Evolutionary conservation across 2,888 invertebrate species (phyloP), one percentile per base, ranked within the genome.

Genomic region (Eilema sororculum): DNA sequence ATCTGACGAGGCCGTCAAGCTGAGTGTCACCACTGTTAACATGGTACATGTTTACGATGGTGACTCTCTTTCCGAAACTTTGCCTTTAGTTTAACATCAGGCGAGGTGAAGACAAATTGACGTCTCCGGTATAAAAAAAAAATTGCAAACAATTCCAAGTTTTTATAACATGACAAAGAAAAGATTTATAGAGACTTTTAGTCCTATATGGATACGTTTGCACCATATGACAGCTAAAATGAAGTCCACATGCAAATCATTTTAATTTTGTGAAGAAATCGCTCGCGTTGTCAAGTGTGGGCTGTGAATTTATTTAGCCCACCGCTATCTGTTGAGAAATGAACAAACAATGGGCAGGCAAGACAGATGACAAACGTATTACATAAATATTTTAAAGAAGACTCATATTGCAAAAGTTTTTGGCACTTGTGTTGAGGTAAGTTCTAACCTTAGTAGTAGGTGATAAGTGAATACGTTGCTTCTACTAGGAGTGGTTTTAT

Each of bases 241-340:
- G n/a, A 52, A 52, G 0, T n/a, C 8, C 9, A n/a, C 52, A 52
- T n/a, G n/a, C 52, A 52, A 52, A 52, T 52, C 52, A 52, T n/a
- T 52, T n/a, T n/a, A 52, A 30, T 33, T 57, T 56, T 64, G 71
- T 72, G 69, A 66, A 72, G 81, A 79, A 79, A 80, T 63, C 25
- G 20, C 57, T 28, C 59, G 41, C 65, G 61, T 68, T 37, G 37
- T 60, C 20, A 65, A 67, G 73, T 61, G 79, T 79, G 76, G 78
- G 72, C 33, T 46, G 68, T 67, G 66, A 52, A 76, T 78, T 69
- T 72, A 76, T 78, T 64, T 52, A 74, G 58, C 67, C 46, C 58
- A 62, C 67, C 25, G 65, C 57, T 52, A 69, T 73, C 22, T 37
- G 65, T 79, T 80, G 74, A 71, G 78, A 72, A 76, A 80, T 69